Percentiles rank a stretch among this genome's conserved stretches.
phyloP scores from a whole-genome alignment of 2,113 vertebrate genomes.

The Lipophrys pholis region DNA sequence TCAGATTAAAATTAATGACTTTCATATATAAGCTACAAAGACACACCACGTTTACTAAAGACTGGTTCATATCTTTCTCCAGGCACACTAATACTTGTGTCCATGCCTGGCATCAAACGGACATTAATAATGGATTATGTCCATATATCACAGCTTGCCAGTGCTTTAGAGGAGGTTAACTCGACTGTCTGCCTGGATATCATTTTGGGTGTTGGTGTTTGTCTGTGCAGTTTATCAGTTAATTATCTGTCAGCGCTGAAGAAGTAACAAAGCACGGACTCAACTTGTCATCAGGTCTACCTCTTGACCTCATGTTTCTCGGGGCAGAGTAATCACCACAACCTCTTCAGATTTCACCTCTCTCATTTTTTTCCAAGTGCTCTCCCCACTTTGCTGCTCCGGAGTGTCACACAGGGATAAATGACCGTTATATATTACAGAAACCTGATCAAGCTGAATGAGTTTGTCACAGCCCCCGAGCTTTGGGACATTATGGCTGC shows the following conservation, averaged over 20 bases:
- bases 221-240: slow-evolving; percentile 18
- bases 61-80: slow-evolving; percentile 25
- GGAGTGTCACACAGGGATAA: slow-evolving; percentile 36
- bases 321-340: neutral
- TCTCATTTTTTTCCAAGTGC: slow-evolving; percentile 12
- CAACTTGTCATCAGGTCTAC: neutral
- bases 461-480: slow-evolving; percentile 39
- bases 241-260: slow-evolving; percentile 25
- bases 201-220: slow-evolving; percentile 11
- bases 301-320: slow-evolving; percentile 10
- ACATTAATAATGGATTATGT: slow-evolving; percentile 63
- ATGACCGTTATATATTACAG: slow-evolving; percentile 42
- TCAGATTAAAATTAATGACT: slow-evolving; percentile 75
- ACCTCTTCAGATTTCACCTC: slow-evolving; percentile 9
- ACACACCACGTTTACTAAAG: slow-evolving; percentile 57
- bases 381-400: slow-evolving; percentile 11
- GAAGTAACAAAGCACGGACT: slow-evolving; percentile 33
- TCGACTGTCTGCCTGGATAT: slow-evolving; percentile 14
- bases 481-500: slow-evolving; percentile 43
- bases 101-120: slow-evolving; percentile 39
- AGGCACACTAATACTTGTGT: slow-evolving; percentile 50
- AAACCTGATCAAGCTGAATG: slow-evolving; percentile 55
- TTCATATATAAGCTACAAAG: slow-evolving; percentile 61
- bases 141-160: slow-evolving; percentile 50
- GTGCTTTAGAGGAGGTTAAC: slow-evolving; percentile 32